Evolutionary conservation across 2,113 vertebrate species (phyloP).

Genomic region (Dascyllus trimaculatus): DNA sequence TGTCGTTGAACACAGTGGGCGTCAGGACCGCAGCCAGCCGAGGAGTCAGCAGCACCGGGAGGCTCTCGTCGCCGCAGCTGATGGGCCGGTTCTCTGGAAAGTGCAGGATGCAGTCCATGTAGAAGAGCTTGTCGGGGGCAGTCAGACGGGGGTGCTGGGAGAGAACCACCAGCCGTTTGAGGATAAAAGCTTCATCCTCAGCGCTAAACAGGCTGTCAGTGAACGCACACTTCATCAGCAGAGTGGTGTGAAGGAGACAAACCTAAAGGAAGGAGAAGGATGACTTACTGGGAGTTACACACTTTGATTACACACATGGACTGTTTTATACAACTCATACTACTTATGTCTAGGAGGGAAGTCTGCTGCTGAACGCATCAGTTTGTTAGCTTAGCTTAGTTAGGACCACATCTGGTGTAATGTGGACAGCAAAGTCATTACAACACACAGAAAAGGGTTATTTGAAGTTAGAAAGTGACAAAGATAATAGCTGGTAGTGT

Average conservation of each 20-base stretch:
- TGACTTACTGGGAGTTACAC: neutral
- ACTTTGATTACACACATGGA: too few relatives aligned
- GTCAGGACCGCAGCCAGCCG: conserved; percentile 81
- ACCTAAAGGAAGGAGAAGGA: conserved; percentile 40
- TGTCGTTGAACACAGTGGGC: conserved; percentile 88
- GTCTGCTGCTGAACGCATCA: too few relatives aligned
- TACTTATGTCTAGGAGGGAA: too few relatives aligned
- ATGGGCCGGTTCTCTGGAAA: conserved; percentile 93
- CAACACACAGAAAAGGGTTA: too few relatives aligned
- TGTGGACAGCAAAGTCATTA: too few relatives aligned
- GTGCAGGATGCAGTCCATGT: conserved; percentile 88
- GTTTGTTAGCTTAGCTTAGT: too few relatives aligned
- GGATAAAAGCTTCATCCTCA: conserved; percentile 89
- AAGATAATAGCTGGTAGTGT: too few relatives aligned
- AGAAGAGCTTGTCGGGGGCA: conserved; percentile 86
- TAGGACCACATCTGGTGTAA: too few relatives aligned
- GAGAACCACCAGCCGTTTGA: conserved; percentile 87
- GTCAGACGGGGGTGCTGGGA: conserved; percentile 89
- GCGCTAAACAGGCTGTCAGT: conserved; percentile 91
- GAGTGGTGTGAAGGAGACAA: conserved; percentile 85
- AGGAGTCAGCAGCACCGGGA: conserved; percentile 87
- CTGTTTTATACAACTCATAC: too few relatives aligned
- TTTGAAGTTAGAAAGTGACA: too few relatives aligned
- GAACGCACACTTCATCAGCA: conserved; percentile 90
- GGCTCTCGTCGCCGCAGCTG: conserved; percentile 83